Base-by-base conservation (phyloP, 2,113 vertebrate species). In the Oncorhynchus keta region DNA sequence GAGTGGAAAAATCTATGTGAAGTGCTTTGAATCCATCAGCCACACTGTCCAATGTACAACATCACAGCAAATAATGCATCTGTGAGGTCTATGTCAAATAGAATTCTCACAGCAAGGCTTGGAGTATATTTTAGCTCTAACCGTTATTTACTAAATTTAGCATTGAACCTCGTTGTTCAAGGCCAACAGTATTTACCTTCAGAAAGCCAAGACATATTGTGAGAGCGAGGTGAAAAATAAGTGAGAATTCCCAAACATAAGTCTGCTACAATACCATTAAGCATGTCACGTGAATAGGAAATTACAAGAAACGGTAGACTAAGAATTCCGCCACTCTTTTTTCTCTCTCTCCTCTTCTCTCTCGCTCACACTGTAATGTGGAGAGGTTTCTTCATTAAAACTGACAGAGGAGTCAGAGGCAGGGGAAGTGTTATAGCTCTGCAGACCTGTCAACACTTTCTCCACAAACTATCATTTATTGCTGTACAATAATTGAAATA, bases 381-480 rank as follows among this genome's bases (percentile, higher is more conserved):
- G 84, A 84, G 83, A 79, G 81, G 86, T 90, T 91, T 89, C 86
- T 92, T 91, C 90, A 92, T 91, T 91, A 92, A 92, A 92, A 87
- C 76, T 89, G 88, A 91, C 86, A 89, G 89, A 89, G 84, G 83
- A 87, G 88, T 86, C 82, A 82, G 87, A 83, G 88, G 81, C 86
- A 85, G 77, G 78, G 81, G 81, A 88, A 90, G 86, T 88, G 86
- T 90, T 92, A 83, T 70, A 82, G 87, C 84, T 84, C 87, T 82
- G 79, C 90, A 91, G 88, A 90, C 89, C 91, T 92, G 89, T 91
- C 91, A 90, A 84, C 78, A 83, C 81, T 85, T 87, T 90, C 80
- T 84, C 83, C 88, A 85, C 83, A 86, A 90, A 89, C 85, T 86
- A 77, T 86, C 87, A 90, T 92, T 89, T 89, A 92, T 86, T 83